phyloP scores from a whole-genome alignment of 2,797 vertebrate species.

The Heliangelus exortis region DNA sequence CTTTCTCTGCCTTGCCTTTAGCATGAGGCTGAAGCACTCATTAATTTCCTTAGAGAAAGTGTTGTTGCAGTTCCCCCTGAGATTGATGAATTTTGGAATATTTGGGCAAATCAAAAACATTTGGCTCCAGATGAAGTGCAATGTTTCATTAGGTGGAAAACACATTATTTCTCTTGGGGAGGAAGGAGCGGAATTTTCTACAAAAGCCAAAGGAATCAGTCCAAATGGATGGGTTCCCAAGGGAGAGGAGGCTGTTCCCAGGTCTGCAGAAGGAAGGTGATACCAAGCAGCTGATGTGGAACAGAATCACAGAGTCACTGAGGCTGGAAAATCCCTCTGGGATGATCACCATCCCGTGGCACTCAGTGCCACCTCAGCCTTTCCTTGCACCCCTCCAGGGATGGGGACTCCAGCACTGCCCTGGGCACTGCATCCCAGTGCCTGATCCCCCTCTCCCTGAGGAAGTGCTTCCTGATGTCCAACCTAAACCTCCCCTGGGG shows the following conservation, averaged over 20 bases:
- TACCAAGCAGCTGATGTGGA: neutral
- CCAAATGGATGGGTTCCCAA: neutral
- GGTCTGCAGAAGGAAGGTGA: neutral
- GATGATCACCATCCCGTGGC: too few species aligned
- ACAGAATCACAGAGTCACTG: too few species aligned
- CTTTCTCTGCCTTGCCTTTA: neutral
- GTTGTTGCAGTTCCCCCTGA: neutral
- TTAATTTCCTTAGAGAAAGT: neutral
- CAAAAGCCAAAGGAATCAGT: neutral
- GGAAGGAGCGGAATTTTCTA: neutral
- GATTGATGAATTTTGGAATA: neutral
- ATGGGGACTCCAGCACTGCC: too few species aligned
- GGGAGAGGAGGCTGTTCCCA: fast-evolving
- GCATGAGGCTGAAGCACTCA: neutral
- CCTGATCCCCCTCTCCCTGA: too few species aligned
- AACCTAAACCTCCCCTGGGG: too few species aligned
- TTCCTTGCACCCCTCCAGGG: too few species aligned
- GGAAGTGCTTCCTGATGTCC: too few species aligned
- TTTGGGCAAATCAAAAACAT: constrained; percentile 6
- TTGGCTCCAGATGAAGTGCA: constrained; percentile 24
- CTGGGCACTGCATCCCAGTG: too few species aligned
- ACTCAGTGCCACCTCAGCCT: too few species aligned
- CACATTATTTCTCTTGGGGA: constrained; percentile 4
- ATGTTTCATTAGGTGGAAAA: constrained; percentile 29
- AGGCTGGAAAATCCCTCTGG: too few species aligned